phyloP scores from a whole-genome alignment of 2,888 invertebrate species.

The Diadegma fenestrale region DNA sequence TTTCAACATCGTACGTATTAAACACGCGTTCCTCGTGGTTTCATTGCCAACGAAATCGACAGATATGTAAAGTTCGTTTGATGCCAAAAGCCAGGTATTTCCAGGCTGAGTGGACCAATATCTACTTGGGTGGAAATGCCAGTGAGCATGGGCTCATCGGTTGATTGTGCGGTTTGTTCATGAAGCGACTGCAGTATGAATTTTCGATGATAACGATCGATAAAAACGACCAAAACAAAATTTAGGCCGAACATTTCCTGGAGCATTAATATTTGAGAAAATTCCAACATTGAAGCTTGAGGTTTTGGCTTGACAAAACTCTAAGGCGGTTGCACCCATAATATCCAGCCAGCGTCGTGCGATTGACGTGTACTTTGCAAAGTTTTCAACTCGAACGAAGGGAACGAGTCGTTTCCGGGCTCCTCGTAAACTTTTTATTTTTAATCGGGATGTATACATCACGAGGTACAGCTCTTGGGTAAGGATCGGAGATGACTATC shows the following conservation, averaged over 20 bases:
- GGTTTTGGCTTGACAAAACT: background rate
- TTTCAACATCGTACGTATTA: conserved; percentile 40
- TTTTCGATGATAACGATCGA: background rate
- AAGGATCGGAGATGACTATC: background rate
- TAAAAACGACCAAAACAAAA: background rate
- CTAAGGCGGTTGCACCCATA: background rate
- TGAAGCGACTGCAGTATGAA: background rate
- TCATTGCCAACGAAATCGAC: background rate
- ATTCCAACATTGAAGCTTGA: background rate
- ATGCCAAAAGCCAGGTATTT: conserved; percentile 32
- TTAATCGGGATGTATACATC: conserved; percentile 25
- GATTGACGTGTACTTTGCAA: conserved; percentile 3
- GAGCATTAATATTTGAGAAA: background rate
- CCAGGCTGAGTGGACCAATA: background rate
- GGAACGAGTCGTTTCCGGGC: background rate
- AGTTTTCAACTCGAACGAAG: conserved; percentile 7
- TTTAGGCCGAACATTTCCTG: background rate
- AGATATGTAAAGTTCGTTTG: background rate
- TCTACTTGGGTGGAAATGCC: background rate
- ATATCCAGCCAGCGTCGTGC: background rate
- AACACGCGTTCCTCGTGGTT: conserved; percentile 35
- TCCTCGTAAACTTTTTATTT: conserved; percentile 6
- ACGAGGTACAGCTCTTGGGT: conserved; percentile 5
- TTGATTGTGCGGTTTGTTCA: conserved; percentile 15
- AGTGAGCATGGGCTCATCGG: background rate